Base-by-base conservation (phyloP, 2,888 invertebrate species). In the Lydus trimaculatus region DNA sequence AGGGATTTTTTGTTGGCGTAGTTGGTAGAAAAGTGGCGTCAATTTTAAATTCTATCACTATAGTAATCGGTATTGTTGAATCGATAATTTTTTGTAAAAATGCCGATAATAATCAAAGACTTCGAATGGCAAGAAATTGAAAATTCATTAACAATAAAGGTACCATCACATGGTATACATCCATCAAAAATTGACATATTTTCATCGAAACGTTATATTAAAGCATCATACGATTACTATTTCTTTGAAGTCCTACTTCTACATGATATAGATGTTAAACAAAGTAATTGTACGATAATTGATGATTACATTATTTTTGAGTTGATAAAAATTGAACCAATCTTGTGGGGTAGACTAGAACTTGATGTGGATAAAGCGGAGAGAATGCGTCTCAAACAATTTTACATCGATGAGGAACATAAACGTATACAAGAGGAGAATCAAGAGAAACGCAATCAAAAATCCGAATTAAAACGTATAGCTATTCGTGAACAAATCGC, bases 61-160 rank as follows among this genome's bases (percentile, higher is more conserved):
- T 56, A n/a, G 28, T 8, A 15, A 56, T 56, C 9, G 25, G 3
- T 20, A 48, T 56, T 11, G 23, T 56, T 56, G 15, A 56, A 15
- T 56, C 11, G 15, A 15, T 28, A 25, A 13, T 56, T 28, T 25
- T 56, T 1, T 15, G 1, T 1, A 56, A 77, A 71, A 31, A 93
- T 93, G 92, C 91, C 92, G n/a, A 89, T 93, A 74, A 75, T 92
- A 74, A 87, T 95, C 0, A 92, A 91, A 85, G 91, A 94, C 85
- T 92, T 87, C 79, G 88, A 88, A 43, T 95, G 95, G 95, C 89
- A 89, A 48, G 93, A 95, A 86, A 91, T 91, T 1, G 85, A 87
- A 15, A 86, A 86, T 48, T 84, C 84, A 43, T 79, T 95, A 9
- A 88, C 89, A 69, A 87, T 95, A 65, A 87, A 87, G 73, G 88